Base-by-base conservation (phyloP, 2,113 vertebrate species). In the Callopanchax toddi region DNA sequence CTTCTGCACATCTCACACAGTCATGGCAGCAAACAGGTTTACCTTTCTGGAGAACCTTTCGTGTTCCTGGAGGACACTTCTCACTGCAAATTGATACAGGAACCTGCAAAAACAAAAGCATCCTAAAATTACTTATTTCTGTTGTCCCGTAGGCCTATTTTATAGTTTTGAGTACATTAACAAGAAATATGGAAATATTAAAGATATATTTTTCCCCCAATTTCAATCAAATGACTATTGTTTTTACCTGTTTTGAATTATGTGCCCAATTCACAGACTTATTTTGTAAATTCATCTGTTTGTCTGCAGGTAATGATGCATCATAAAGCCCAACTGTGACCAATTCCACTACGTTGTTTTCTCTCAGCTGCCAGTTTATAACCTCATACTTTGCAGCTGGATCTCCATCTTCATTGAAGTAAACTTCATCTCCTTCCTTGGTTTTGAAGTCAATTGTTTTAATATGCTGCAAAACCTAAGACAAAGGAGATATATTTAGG, bases 1-100 rank as follows among this genome's bases (percentile, higher is more conserved):
- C 90, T 20, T 87, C 89, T 62, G 85, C 81, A 77, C 90, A 91
- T 43, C 61, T 73, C 39, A 89, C 60, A 62, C 90, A 92, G 78
- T 92, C 89, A 70, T 89, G 90, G 74, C 89, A 92, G 81, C 90
- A 92, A 32, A 89, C 51, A 36, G 88, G 87, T 23, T 65, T 91
- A 71, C 89, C 91, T 83, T 89, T 92, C 74, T 87, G 87, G 1
- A 88, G 85, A 56, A 88, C 87, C 25, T 91, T 90, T 3, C 75
- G 86, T 25, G 86, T 90, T 37, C 91, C 91, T 67, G 76, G 71
- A 29, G 32, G 62, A 69, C 91, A 92, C 18, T 77, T 82, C 50
- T 86, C 63, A 60, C 80, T 90, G 67, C 91, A 92, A 53, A 90
- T 74, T 60, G 89, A 92, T 36, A 71, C 20, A 18, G 89, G 87